Evolutionary conservation across 2,888 invertebrate species (phyloP), one percentile per base, ranked within the genome.

Genomic region (Acrocyrtus sp.): DNA sequence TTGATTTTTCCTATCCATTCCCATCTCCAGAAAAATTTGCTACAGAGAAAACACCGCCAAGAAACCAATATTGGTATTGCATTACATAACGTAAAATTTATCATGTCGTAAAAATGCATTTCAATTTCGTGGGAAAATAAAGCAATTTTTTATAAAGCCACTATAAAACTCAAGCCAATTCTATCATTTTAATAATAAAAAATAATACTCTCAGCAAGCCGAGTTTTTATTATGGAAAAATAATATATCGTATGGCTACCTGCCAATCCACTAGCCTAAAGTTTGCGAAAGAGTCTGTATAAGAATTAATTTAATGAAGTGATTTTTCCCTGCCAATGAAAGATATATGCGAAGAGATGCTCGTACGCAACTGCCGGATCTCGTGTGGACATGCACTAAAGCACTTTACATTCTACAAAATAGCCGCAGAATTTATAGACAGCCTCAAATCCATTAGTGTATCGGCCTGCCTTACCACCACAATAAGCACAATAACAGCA

Each of bases 221-320:
- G 5, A 8, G 5, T 12, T 12, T 34, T 34, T 34, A 34, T 34
- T 34, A 12, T 34, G 12, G 34, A 5, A 34, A 34, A 34, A 5
- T 34, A 34, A 34, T 8, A 34, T 34, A 34, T 34, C 12, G 12
- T 12, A 34, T 34, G 34, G 34, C 34, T 12, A 34, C 12, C 34
- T 8, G 5, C 12, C 34, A 34, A 34, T 8, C 34, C n/a, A n/a
- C n/a, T n/a, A n/a, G n/a, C 34, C 12, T 34, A 34, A 34, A 34
- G 34, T 8, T 34, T 5, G 34, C 6, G 5, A 34, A 8, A 12
- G 12, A 34, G 12, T 34, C 12, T 34, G 12, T 34, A 34, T 34
- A 34, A 34, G 45, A 48, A 19, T 21, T 48, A 48, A 48, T 48
- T 48, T 48, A 48, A 48, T 48, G 21, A 48, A 48, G 48, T 21